phyloP scores from a whole-genome alignment of 2,797 vertebrate genomes.

The Nasua narica region DNA sequence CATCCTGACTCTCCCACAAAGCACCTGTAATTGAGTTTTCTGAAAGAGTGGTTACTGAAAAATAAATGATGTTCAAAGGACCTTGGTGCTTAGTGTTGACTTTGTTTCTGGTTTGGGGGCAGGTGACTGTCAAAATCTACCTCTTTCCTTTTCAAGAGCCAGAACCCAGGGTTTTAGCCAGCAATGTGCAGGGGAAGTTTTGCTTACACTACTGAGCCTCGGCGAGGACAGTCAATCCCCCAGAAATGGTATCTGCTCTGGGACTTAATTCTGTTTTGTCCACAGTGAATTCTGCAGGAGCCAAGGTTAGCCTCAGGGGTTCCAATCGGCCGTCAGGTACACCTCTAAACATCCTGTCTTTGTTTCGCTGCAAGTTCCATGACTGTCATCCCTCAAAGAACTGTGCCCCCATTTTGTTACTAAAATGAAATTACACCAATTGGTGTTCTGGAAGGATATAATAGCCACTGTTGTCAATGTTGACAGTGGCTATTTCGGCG shows the following conservation, averaged over 20 bases:
- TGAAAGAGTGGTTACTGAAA: conserved; percentile 9
- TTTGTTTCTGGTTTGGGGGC: neutral
- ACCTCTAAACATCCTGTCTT: neutral
- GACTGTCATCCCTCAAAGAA: neutral
- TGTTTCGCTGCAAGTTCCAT: conserved; percentile 42
- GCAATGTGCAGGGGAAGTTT: conserved; percentile 15
- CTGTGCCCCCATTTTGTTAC: conserved; percentile 16
- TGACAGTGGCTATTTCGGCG: neutral
- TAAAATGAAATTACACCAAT: conserved; percentile 50
- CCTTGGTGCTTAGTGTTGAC: conserved; percentile 2
- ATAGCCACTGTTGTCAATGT: neutral
- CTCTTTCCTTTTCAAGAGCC: neutral
- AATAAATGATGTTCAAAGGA: conserved; percentile 7
- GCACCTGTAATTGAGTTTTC: neutral
- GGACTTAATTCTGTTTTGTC: conserved; percentile 42
- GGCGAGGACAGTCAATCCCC: conserved; percentile 32
- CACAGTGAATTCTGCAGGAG: conserved; percentile 28
- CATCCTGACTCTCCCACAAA: neutral
- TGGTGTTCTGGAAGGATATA: neutral
- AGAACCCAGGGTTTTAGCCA: neutral
- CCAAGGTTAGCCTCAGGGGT: neutral
- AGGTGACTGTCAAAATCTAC: neutral
- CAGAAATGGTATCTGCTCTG: conserved; percentile 44
- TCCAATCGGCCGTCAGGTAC: neutral
- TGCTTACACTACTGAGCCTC: conserved; percentile 9